Percentiles rank a stretch among this genome's conserved stretches.
phyloP scores from a whole-genome alignment of 2,888 invertebrate species.

The Lutraria lutraria region DNA sequence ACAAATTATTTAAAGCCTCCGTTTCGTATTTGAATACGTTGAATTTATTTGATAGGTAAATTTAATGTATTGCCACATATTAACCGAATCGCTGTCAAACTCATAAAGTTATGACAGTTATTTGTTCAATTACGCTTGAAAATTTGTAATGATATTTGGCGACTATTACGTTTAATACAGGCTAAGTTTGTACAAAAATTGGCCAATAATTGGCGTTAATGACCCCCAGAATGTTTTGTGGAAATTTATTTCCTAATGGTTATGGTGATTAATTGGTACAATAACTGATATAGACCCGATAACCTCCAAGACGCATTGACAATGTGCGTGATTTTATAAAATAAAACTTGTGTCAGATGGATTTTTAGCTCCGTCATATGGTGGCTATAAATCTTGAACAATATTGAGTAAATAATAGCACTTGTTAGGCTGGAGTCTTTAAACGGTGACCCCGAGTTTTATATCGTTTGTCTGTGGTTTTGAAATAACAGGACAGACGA shows the following conservation, averaged over 20 bases:
- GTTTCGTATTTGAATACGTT: background rate
- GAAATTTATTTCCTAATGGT: slow-evolving; percentile 47
- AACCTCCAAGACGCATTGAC: slow-evolving; percentile 36
- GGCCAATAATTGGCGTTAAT: slow-evolving; percentile 51
- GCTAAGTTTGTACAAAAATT: slow-evolving; percentile 41
- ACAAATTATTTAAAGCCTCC: slow-evolving; percentile 26
- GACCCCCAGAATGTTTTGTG: slow-evolving; percentile 32
- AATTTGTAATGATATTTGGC: slow-evolving; percentile 47
- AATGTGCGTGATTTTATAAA: slow-evolving; percentile 32
- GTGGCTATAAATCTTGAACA: background rate
- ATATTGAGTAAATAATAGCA: background rate
- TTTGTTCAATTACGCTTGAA: slow-evolving; percentile 50
- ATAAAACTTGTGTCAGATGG: slow-evolving; percentile 3
- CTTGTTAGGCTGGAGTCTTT: background rate
- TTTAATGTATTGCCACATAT: slow-evolving; percentile 25
- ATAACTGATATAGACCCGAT: slow-evolving; percentile 63
- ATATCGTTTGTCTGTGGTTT: background rate
- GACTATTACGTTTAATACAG: slow-evolving; percentile 53
- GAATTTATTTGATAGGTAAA: background rate
- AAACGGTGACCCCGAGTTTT: background rate
- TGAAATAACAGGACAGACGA: background rate
- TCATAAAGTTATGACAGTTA: slow-evolving; percentile 5
- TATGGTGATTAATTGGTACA: slow-evolving; percentile 60
- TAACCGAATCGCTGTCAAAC: slow-evolving; percentile 37
- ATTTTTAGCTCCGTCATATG: slow-evolving; percentile 23